Conservation (phyloP, 1,140 invertebrate species). For the Ips typographus region DNA sequence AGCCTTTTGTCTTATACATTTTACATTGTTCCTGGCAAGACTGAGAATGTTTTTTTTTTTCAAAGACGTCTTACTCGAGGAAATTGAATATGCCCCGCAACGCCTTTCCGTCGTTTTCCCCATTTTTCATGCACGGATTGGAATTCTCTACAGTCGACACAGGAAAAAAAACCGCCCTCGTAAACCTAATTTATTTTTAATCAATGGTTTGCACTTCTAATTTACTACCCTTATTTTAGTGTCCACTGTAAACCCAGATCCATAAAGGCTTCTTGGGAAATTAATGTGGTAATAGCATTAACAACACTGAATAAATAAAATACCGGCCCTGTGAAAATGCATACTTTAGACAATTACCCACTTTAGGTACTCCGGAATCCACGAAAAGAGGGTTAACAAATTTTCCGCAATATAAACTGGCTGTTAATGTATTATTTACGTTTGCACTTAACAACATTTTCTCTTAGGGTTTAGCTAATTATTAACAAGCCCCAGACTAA, state of each 20-base stretch:
- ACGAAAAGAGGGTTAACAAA: conserved; percentile 28
- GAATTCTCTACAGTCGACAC: not conserved
- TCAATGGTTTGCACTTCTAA: conserved; percentile 1
- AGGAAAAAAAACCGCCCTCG: not conserved
- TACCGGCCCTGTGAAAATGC: conserved; percentile 5
- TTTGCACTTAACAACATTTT: conserved; percentile 34
- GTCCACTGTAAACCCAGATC: conserved; percentile 10
- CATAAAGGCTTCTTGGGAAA: conserved; percentile 13
- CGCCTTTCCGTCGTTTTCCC: conserved; percentile 5
- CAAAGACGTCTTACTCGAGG: conserved; percentile 6
- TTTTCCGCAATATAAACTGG: conserved; percentile 31
- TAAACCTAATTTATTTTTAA: conserved; percentile 17
- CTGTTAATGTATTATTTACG: conserved; percentile 32
- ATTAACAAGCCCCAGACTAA: conserved; percentile 13
- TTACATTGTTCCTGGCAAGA: conserved; percentile 16
- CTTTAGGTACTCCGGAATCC: conserved; percentile 14
- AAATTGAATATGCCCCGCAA: conserved; percentile 20
- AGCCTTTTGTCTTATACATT: conserved; percentile 23
- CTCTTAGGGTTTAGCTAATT: conserved; percentile 28
- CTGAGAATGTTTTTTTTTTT: conserved; percentile 13
- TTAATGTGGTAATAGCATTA: conserved; percentile 22
- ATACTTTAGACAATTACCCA: conserved; percentile 29
- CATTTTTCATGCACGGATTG: conserved; percentile 13
- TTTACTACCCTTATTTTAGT: conserved; percentile 12
- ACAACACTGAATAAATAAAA: conserved; percentile 26